Conservation (phyloP, 1,140 invertebrate genomes). For the Rhizoglyphus robini region DNA sequence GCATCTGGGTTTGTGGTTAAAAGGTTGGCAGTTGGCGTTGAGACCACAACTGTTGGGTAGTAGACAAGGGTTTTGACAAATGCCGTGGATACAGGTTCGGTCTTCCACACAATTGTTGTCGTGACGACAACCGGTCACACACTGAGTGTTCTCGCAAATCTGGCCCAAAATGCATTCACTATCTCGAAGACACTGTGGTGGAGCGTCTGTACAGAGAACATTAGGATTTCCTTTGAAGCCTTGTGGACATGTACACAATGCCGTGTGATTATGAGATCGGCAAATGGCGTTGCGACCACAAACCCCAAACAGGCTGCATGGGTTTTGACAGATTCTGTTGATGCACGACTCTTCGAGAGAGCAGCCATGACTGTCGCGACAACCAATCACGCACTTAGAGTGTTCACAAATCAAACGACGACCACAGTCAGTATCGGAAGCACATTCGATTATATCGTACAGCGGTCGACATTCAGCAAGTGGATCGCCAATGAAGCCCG, state of each 20-base stretch:
- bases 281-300: constrained; percentile 31
- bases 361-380: constrained; percentile 27
- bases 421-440: constrained; percentile 21
- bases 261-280: constrained; percentile 58
- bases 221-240: constrained; percentile 43
- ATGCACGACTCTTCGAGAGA: constrained; percentile 27
- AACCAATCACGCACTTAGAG: constrained; percentile 27
- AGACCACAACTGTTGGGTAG: constrained; percentile 57
- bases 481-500: constrained; percentile 62
- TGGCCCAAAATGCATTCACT: constrained; percentile 26
- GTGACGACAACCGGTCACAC: constrained; percentile 54
- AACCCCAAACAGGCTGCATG: constrained; percentile 28
- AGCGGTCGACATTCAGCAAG: constrained; percentile 39
- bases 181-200: constrained; percentile 26
- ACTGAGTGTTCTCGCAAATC: constrained; percentile 27
- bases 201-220: constrained; percentile 44
- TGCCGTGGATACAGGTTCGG: constrained; percentile 64
- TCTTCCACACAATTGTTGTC: constrained; percentile 74
- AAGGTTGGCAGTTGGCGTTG: constrained; percentile 64
- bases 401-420: constrained; percentile 26
- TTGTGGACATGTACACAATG: constrained; percentile 54
- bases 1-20: constrained; percentile 58
- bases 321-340: constrained; percentile 29
- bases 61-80: constrained; percentile 70
- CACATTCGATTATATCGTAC: constrained; percentile 20